phyloP scores from a whole-genome alignment of 1,140 invertebrate genomes.

The Aphaenogaster floridana region DNA sequence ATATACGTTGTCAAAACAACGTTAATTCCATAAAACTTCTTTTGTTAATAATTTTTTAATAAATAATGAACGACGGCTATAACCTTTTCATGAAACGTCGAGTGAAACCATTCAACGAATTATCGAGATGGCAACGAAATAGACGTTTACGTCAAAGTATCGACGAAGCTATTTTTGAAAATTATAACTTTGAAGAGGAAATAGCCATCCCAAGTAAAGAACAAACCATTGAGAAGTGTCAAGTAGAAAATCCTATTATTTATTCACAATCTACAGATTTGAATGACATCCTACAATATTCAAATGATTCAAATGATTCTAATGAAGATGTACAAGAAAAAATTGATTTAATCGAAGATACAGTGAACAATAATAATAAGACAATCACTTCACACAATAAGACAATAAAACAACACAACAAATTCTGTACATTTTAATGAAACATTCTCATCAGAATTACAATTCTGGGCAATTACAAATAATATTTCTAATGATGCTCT shows the following conservation, averaged over 20 bases:
- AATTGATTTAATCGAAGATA: too few relatives aligned
- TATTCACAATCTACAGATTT: neutral
- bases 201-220: neutral
- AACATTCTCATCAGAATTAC: slow-evolving; percentile 8
- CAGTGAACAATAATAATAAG: too few relatives aligned
- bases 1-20: too few relatives aligned
- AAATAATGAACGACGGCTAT: too few relatives aligned
- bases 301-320: neutral
- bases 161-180: neutral
- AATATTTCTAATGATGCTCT: neutral
- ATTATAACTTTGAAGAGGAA: neutral
- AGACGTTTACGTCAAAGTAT: neutral
- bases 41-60: too few relatives aligned
- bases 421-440: neutral
- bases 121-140: neutral
- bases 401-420: too few relatives aligned
- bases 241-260: neutral
- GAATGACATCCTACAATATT: neutral
- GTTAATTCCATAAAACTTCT: too few relatives aligned
- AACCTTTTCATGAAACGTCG: too few relatives aligned
- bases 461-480: neutral
- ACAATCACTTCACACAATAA: too few relatives aligned
- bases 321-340: neutral
- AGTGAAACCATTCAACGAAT: neutral
- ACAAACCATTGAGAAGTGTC: neutral